Percentiles rank a stretch among this genome's conserved stretches.
Evolutionary conservation across 2,797 vertebrate genomes (phyloP).

Genomic region (Dendrocincla fuliginosa): DNA sequence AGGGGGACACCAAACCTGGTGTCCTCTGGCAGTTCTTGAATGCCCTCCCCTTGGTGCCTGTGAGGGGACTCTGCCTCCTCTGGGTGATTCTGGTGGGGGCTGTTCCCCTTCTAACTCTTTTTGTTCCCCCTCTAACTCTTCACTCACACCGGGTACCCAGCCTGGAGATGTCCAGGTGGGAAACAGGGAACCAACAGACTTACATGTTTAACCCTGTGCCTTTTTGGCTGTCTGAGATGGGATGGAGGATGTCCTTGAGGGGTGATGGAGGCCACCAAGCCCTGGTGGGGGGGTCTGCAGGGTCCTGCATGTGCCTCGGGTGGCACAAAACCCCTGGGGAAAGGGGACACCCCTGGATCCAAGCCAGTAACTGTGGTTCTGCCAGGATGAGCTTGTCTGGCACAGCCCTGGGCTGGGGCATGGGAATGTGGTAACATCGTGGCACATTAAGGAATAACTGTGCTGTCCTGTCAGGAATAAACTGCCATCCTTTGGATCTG

Average conservation of each 20-base stretch:
- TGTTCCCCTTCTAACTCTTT: not conserved
- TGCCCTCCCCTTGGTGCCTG: not conserved
- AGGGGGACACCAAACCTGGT: not conserved
- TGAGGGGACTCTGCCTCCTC: not conserved
- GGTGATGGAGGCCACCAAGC: not conserved
- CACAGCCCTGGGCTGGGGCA: not conserved
- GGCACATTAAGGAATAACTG: not conserved
- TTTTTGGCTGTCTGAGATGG: not conserved
- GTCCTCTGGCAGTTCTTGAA: not conserved
- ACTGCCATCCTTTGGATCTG: not conserved
- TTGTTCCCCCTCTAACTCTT: not conserved
- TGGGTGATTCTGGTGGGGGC: not conserved
- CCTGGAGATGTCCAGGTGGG: not conserved
- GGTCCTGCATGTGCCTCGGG: accelerated
- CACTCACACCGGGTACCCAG: not conserved
- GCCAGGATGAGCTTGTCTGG: too few relatives aligned
- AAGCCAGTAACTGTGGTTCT: accelerated
- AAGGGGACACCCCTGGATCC: not conserved
- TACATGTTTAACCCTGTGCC: not conserved
- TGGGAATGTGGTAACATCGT: accelerated
- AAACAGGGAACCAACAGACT: not conserved
- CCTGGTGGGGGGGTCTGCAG: accelerated
- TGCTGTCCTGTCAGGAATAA: not conserved
- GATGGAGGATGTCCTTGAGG: not conserved
- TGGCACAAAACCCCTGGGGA: not conserved